These are phyloP conservation scores for Pachyuromys duprasi DNA, from an alignment of 2,797 vertebrate genomes.

Conservation along the genomic window DNA sequence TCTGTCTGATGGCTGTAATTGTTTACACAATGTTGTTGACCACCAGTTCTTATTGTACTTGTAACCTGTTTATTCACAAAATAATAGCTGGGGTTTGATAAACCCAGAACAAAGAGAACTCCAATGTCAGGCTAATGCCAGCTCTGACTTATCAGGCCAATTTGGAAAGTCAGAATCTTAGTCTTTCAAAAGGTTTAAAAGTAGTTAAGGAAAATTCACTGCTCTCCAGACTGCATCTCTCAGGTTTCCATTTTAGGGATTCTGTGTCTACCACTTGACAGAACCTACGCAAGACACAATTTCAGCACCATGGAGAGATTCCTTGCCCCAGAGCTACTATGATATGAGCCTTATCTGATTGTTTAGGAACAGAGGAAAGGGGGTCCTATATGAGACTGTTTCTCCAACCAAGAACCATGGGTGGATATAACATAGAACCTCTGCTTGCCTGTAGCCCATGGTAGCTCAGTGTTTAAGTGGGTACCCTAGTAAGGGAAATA, in stretches of 20 bases:
- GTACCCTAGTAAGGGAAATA: too few relatives aligned
- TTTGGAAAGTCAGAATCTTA: slow-evolving; percentile 3
- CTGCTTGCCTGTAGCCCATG: too few relatives aligned
- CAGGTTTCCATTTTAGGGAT: background rate
- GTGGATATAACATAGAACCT: too few relatives aligned
- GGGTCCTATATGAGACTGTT: too few relatives aligned
- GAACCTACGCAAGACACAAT: background rate
- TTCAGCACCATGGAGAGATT: background rate
- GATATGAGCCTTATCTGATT: background rate
- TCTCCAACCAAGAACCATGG: too few relatives aligned
- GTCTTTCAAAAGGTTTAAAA: background rate
- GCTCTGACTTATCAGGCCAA: background rate
- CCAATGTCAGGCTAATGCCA: background rate
- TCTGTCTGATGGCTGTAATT: background rate
- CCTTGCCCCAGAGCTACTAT: background rate
- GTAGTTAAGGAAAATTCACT: background rate
- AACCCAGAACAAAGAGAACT: background rate
- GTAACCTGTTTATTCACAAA: background rate
- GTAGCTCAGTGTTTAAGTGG: too few relatives aligned
- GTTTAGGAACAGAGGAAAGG: background rate
- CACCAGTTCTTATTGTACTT: background rate
- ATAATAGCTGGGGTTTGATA: background rate
- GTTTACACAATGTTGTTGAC: background rate
- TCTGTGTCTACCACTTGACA: background rate
- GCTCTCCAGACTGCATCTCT: background rate